Evolutionary conservation across 1,140 invertebrate species (phyloP), one percentile per base, ranked within the genome.

Genomic region (Macrosteles quadrilineatus): DNA sequence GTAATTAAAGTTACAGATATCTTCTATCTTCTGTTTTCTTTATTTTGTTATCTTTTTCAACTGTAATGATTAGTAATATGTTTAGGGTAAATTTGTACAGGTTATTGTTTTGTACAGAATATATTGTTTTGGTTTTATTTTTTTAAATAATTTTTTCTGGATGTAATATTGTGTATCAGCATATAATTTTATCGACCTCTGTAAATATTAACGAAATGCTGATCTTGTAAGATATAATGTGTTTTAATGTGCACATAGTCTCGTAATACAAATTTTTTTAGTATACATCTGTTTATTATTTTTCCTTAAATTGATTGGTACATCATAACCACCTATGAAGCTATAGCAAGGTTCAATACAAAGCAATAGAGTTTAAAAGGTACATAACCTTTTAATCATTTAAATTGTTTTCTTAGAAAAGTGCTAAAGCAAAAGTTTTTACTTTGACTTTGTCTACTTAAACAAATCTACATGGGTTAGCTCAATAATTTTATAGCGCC

Each of bases 181-280:
- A 53, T 69, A 66, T 69, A 53, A 80, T 80, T 78, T 80, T 80
- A 80, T 80, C 78, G 78, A 80, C 79, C 77, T 80, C 74, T 83
- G 82, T 83, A 83, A 77, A 83, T 83, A 83, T 76, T 82, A 81
- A 82, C 82, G 76, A 83, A 82, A 81, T 81, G 81, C 81, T 82
- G 83, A 78, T 83, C 82, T 83, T 84, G 83, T 84, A 84, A 84
- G 82, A 84, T 84, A 83, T 14, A 83, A 81, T 81, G 80, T 83
- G 82, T 84, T 84, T 83, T 83, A 83, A 84, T 83, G 82, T 84
- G 83, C 83, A 84, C 83, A 83, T 84, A 84, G 82, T 80, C 80
- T 79, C 80, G 79, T 83, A 74, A 72, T 74, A 70, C 27, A 74
- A 73, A 69, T 29, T 73, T 73, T 73, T 72, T 72, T 62, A 71